Percentiles rank a stretch among this genome's conserved stretches.
These are phyloP conservation scores for Drosophila acutilabella DNA, from an alignment of 2,888 invertebrate genomes.

Conservation along the genomic window DNA sequence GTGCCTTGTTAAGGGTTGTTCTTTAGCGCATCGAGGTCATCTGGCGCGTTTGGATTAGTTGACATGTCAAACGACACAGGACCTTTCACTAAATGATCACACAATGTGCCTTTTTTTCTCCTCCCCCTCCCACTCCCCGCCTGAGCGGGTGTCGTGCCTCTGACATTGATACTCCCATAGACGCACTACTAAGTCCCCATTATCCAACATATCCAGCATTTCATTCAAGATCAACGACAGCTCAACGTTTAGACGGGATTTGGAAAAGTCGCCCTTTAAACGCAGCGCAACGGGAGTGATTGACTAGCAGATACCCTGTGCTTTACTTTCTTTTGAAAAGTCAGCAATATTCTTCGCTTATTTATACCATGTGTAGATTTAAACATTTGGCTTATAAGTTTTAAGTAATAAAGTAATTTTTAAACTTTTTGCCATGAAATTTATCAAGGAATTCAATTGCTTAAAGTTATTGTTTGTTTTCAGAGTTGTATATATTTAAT, in stretches of 20 bases:
- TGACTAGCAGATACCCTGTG: background rate
- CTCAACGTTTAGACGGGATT: background rate
- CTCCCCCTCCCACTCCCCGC: too few species aligned
- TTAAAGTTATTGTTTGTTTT: too few species aligned
- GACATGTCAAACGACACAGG: conserved; percentile 58
- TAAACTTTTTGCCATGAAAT: too few species aligned
- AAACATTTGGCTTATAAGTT: too few species aligned
- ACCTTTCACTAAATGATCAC: conserved; percentile 22
- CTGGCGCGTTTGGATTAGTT: conserved; percentile 52
- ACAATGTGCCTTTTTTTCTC: conserved; percentile 12
- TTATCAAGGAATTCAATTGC: too few species aligned
- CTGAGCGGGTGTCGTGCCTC: conserved; percentile 23
- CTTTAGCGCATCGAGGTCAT: conserved; percentile 47
- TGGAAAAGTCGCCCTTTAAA: background rate
- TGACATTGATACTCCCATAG: conserved; percentile 37
- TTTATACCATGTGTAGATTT: too few species aligned
- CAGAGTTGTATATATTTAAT: too few species aligned
- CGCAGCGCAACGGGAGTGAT: background rate
- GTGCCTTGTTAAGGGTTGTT: conserved; percentile 60
- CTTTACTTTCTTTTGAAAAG: too few species aligned
- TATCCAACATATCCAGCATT: background rate
- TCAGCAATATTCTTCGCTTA: too few species aligned
- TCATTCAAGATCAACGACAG: background rate
- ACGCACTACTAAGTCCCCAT: background rate
- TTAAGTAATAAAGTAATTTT: too few species aligned